Conservation (phyloP, 2,797 vertebrate species). For the Lithobates sylvaticus region DNA sequence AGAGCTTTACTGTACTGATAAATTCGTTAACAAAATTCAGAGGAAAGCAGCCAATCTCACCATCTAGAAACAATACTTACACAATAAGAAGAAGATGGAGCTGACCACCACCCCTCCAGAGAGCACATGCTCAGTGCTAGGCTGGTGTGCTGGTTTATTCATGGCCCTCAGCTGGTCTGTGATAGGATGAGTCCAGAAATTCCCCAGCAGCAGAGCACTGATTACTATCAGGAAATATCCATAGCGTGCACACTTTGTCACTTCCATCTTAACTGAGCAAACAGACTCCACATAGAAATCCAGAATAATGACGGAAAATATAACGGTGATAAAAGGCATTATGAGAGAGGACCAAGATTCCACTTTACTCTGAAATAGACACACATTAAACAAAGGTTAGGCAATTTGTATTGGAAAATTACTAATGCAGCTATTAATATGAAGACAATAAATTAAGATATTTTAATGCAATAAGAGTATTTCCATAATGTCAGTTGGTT, state of each 20-base stretch:
- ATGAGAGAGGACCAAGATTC: slow-evolving; percentile 93
- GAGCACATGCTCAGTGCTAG: slow-evolving; percentile 93
- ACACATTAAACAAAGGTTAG: not conserved
- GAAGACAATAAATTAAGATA: too few species aligned
- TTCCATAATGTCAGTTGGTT: too few species aligned
- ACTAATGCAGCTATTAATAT: too few species aligned
- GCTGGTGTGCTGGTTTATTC: slow-evolving; percentile 81
- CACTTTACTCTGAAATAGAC: slow-evolving; percentile 87
- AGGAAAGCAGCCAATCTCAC: not conserved
- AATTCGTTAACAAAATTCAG: not conserved
- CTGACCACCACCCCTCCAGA: slow-evolving; percentile 97
- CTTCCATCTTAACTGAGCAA: slow-evolving; percentile 91
- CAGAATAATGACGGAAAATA: slow-evolving; percentile 92
- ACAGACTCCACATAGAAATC: slow-evolving; percentile 96
- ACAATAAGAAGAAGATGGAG: slow-evolving; percentile 91
- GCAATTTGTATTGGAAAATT: too few species aligned
- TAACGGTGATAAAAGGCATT: slow-evolving; percentile 87
- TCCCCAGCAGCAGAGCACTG: slow-evolving; percentile 89
- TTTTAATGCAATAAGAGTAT: too few species aligned
- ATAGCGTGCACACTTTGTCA: slow-evolving; percentile 85
- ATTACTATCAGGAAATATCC: slow-evolving; percentile 84
- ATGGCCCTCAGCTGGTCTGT: slow-evolving; percentile 91
- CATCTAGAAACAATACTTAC: slow-evolving; percentile 75
- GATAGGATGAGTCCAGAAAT: slow-evolving; percentile 96
- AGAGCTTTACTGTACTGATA: not conserved